Evolutionary conservation across 2,888 invertebrate genomes (phyloP), one percentile per base, ranked within the genome.

Genomic region (Drosophila nr. medialis): DNA sequence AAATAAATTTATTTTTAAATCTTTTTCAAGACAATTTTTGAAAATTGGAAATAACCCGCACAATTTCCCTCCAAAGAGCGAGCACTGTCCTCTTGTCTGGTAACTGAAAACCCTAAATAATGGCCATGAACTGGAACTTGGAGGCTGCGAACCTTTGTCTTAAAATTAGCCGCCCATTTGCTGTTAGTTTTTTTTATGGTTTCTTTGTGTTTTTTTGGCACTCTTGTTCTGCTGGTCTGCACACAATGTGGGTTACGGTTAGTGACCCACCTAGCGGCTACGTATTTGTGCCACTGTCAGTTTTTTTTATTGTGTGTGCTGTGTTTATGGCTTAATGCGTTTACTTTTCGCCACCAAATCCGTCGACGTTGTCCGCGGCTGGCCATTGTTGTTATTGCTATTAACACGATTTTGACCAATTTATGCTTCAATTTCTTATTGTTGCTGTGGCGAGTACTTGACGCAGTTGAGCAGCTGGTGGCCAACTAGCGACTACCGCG

Each of bases 371-470:
- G 49, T 38, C 38, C 55, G 36, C 24, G 45, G 45, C 49, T 65
- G 61, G 60, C 60, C 72, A 75, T 78, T 86, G 78, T 88, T 70
- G 72, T 80, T 55, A 70, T 79, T 75, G 83, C 86, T 74, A 81
- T 82, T 86, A 86, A 89, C 89, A 85, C 87, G 85, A 76, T 89
- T 86, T 78, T 80, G 49, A 78, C 67, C 80, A 80, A 80, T 82
- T 84, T 78, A 72, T 78, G 70, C 63, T 72, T 70, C 53, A 70
- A 61, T 80, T 74, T 72, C 40, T 58, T 62, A 29, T 49, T 62
- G 55, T 40, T 45, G 38, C 50, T 63, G 10, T 63, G 59, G 64
- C 64, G 53, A 42, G 50, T 76, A 79, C 81, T 85, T 72, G 60
- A 60, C 53, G 24, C 45, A 21, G 45, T n/a, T 54, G 54, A 55